Conservation (phyloP, 1,140 invertebrate species). For the Muscidifurax raptorellus region DNA sequence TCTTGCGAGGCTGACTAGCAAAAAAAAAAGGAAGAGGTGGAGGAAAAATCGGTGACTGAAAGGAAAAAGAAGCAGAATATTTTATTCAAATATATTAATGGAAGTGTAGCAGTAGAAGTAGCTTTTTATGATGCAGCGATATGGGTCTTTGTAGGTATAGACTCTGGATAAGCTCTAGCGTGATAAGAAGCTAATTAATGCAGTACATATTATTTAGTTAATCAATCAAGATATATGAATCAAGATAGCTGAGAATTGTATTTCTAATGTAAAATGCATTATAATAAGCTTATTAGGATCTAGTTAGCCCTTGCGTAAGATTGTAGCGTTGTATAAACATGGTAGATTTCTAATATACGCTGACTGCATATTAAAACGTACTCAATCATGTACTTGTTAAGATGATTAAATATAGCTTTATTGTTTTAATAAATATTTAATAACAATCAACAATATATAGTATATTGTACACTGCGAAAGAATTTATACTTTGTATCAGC, state of each 20-base stretch:
- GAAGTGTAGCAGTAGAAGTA: neutral
- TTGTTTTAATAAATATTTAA: no score
- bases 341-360: no score
- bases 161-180: neutral
- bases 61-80: constrained; percentile 28
- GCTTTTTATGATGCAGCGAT: neutral
- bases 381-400: no score
- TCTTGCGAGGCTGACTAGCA: neutral
- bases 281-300: neutral
- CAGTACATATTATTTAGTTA: neutral
- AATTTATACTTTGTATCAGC: no score
- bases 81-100: constrained; percentile 40
- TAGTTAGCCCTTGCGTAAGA: no score
- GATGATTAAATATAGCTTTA: no score
- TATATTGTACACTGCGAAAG: no score
- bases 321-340: no score
- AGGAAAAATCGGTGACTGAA: constrained; percentile 18
- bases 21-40: constrained; percentile 7
- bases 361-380: no score
- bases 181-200: neutral
- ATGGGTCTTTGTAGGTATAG: neutral
- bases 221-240: neutral
- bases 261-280: neutral
- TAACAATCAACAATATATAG: no score
- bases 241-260: neutral